Evolutionary conservation across 37 sponge, comb jelly and placozoan species (phyloP), one percentile per base, ranked within the genome.

Genomic region (Agelas oroides): DNA sequence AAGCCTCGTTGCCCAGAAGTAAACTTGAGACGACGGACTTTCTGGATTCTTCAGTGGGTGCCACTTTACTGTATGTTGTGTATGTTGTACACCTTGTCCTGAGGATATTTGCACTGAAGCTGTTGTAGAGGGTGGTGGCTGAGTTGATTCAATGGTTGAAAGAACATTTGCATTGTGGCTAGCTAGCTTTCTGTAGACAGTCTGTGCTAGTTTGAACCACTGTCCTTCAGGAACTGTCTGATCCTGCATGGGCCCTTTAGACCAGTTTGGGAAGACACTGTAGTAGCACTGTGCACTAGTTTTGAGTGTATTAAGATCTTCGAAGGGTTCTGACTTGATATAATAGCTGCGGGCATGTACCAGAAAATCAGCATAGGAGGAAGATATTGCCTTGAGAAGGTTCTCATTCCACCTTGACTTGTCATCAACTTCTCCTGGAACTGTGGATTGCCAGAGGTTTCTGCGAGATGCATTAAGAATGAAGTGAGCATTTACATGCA

Each of bases 401-500:
- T 61, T 34, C 12, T 71, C 37, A 61, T 95, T 95, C 95, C 95
- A 95, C 18, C 23, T 53, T 30, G 69, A 38, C 19, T 57, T 79
- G 37, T 78, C 62, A 33, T 85, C 86, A 34, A 23, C 53, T 20
- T 59, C 33, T 18, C 64, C 62, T 69, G 81, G 76, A 38, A 81
- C 46, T 59, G 81, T 81, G 32, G 65, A 27, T 20, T 70, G 53
- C 89, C 89, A 92, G 23, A 92, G 76, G 32, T 79, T 62, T 64
- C 93, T 63, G 24, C 93, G 84, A 53, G 70, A 68, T 27, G 86
- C 60, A 81, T 88, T 79, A 23, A 95, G 60, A 12, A 84, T 66
- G 65, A 95, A 95, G 70, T 88, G 83, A 12, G 92, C 95, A 91
- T 95, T 79, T 3, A 95, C 61, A 54, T 92, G 93, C 23, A 95